A percentile compares a stretch with the other conserved stretches of the same genome.
Evolutionary conservation across 2,888 invertebrate species (phyloP).

Genomic region (Teinopalpus imperialis): DNA sequence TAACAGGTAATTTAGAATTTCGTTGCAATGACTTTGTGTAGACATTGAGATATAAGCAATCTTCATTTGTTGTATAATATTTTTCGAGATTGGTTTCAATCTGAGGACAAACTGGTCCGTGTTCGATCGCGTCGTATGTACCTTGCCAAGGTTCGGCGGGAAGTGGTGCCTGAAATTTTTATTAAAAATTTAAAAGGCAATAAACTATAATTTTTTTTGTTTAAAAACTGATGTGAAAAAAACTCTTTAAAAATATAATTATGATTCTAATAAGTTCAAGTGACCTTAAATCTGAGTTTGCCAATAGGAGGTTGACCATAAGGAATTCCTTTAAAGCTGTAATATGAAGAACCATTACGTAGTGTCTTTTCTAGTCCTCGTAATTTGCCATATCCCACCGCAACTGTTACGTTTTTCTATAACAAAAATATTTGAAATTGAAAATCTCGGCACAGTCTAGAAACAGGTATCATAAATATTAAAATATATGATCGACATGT

Average conservation of each 20-base stretch:
- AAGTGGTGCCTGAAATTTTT: conserved; percentile 46
- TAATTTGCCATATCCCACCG: not conserved
- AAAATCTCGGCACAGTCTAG: too few species aligned
- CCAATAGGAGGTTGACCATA: conserved; percentile 72
- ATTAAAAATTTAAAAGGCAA: too few species aligned
- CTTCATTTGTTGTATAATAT: conserved; percentile 43
- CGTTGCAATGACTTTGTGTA: conserved; percentile 42
- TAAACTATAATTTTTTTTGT: too few species aligned
- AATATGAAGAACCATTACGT: conserved; percentile 43
- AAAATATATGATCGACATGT: too few species aligned
- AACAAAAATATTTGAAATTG: too few species aligned
- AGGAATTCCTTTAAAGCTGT: conserved; percentile 69
- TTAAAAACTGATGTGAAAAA: too few species aligned
- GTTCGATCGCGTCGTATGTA: conserved; percentile 43
- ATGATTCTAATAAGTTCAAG: conserved; percentile 4
- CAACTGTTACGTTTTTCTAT: not conserved
- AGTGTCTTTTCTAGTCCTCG: not conserved
- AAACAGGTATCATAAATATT: too few species aligned
- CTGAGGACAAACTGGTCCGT: conserved; percentile 51
- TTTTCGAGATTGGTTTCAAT: conserved; percentile 34
- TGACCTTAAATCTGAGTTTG: conserved; percentile 71
- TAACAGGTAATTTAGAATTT: conserved; percentile 53
- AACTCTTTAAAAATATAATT: too few species aligned
- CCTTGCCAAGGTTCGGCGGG: conserved; percentile 49
- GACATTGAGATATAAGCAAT: conserved; percentile 53